Base-by-base conservation (phyloP, 2,113 vertebrate genomes). In the Thunnus maccoyii region DNA sequence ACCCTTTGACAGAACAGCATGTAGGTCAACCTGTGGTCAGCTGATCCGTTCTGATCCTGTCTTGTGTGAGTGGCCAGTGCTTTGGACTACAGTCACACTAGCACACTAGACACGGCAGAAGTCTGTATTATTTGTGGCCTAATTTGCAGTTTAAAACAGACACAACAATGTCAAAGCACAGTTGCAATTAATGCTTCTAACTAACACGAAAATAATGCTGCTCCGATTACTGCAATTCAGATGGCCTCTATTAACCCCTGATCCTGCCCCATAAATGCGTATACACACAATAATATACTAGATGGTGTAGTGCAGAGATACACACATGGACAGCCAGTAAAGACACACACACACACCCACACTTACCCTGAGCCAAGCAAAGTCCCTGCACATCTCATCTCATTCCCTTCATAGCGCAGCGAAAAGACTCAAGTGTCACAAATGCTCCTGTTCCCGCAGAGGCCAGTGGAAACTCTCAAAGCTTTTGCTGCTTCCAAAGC, bases 361-460 rank as follows among this genome's bases (percentile, higher is more conserved):
- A 95, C 95, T 95, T 92, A 95, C 95, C 95, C 91, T 85, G 78
- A 92, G 82, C 91, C 76, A 77, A 86, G 92, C 86, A 89, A 86
- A 86, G 91, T 90, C 92, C 89, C 76, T 83, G 89, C 89, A 93
- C 91, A 91, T 94, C 91, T 94, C 94, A 92, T 95, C 93, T 83
- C 93, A 94, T 95, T 95, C 92, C 87, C 94, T 86, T 89, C 96
- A 93, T 90, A 90, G 94, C 91, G 91, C 90, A 89, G 86, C 90
- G 93, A 84, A 88, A 93, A 95, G 95, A 94, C 96, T 95, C 95
- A 94, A 94, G 93, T 93, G 94, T 93, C 95, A 96, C 94, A 92
- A 84, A 94, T 93, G 95, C 94, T 96, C 95, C 95, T 92, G 94
- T 95, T 96, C 95, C 93, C 86, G 93, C 95, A 93, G 95, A 95